Evolutionary conservation across 2,797 vertebrate species (phyloP), one percentile per base, ranked within the genome.

Genomic region (Ptychadena robeensis): DNA sequence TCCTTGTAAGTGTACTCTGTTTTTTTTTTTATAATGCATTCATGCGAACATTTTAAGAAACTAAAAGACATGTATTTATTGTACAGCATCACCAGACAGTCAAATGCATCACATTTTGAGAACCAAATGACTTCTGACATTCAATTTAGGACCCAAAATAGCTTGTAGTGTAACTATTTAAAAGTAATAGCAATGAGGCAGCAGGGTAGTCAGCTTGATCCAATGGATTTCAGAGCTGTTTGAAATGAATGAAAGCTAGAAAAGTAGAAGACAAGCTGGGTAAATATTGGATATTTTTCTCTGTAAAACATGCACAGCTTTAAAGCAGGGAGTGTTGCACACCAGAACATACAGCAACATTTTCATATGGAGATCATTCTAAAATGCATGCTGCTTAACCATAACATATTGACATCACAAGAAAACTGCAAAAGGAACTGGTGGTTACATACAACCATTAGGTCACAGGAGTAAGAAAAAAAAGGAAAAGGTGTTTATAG

Each of bases 81-180:
- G 48, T 48, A 53, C 73, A 65, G 66, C 69, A 67, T 67, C 69
- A 40, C 73, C 48, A 80, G 76, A 72, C 76, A 80, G 82, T 80
- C 82, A 84, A 84, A 84, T 44, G 70, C 70, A 84, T 84, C 82
- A 84, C 77, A 80, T 74, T 84, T 80, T 74, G 64, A 74, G 70
- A 61, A 61, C 82, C 28, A 79, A 80, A 84, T 84, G 63, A 68
- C 63, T 84, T 80, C 68, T 84, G 82, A 84, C 82, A 74, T 84
- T 74, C 77, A 84, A 84, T 84, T 84, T 84, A 74, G 80, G 53
- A 84, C 71, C 71, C 70, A 84, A 84, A 84, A 80, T 84, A 84
- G 82, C 70, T 84, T 84, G 63, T 84, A 84, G 69, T 80, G 70
- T 80, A 84, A 84, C 70, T 80, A 80, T 84, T 76, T 48, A 84